phyloP scores from a whole-genome alignment of 1,140 invertebrate species.

The Drosophila azteca region DNA sequence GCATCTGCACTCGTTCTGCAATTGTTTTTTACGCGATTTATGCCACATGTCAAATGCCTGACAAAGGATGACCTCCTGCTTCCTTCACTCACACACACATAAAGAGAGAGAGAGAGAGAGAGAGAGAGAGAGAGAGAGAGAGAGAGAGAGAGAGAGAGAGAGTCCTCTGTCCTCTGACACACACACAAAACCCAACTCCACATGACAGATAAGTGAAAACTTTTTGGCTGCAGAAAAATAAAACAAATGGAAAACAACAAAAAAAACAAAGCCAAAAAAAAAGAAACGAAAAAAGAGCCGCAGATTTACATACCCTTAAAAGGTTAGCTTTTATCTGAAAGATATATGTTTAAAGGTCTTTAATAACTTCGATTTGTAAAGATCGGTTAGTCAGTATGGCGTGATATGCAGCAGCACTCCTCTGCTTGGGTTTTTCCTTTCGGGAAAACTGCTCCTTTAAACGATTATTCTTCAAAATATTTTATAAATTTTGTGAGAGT shows the following conservation, averaged over 20 bases:
- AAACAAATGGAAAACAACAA: constrained; percentile 46
- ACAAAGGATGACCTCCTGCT: constrained; percentile 59
- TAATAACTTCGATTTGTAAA: no score
- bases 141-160: no score
- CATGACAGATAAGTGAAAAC: constrained; percentile 73
- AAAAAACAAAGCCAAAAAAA: constrained; percentile 15
- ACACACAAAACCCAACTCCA: constrained; percentile 38
- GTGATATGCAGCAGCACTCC: no score
- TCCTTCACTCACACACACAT: constrained; percentile 5
- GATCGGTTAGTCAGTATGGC: no score
- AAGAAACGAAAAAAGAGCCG: constrained; percentile 4
- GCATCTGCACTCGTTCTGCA: constrained; percentile 37
- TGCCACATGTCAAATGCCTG: constrained; percentile 76
- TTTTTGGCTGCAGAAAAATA: constrained; percentile 39
- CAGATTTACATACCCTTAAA: background rate
- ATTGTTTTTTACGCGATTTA: constrained; percentile 72
- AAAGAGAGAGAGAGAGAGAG: no score
- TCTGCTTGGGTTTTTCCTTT: no score
- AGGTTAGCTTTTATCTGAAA: no score
- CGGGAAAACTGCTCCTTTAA: no score
- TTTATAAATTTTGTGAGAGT: no score
- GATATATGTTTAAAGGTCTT: no score
- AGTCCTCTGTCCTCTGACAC: background rate
- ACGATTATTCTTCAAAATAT: no score
- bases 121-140: no score